These are phyloP conservation scores for Acheta domesticus DNA, from an alignment of 2,888 invertebrate species.

Conservation along the genomic window DNA sequence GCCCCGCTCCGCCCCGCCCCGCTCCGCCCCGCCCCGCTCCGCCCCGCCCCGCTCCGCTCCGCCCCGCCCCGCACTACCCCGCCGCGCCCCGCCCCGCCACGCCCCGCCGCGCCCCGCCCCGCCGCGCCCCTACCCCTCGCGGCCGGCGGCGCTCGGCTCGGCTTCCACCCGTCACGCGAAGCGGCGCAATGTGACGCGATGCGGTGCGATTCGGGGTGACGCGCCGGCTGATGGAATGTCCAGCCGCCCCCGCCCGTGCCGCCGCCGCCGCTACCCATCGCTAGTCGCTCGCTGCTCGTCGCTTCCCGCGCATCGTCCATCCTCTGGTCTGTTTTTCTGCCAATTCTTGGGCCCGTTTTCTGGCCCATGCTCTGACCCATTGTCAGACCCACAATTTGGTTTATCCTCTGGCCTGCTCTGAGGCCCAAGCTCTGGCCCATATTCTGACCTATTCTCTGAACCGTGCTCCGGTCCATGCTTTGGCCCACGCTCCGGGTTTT, in stretches of 20 bases:
- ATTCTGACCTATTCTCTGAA: too few species aligned
- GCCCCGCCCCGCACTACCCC: not conserved
- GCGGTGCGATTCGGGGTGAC: not conserved
- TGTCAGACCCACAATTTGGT: too few species aligned
- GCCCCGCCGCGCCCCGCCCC: not conserved
- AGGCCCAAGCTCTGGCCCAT: too few species aligned
- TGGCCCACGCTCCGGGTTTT: too few species aligned
- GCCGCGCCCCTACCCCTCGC: not conserved
- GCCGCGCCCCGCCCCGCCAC: not conserved
- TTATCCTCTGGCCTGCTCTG: too few species aligned
- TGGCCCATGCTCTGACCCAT: too few species aligned
- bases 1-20: too few species aligned
- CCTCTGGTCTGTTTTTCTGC: too few species aligned
- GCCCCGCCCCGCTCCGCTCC: not conserved
- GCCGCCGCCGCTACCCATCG: not conserved
- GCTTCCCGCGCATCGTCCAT: too few species aligned
- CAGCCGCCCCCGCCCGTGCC: not conserved
- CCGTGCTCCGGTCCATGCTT: too few species aligned
- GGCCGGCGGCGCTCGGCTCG: not conserved
- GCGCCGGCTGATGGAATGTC: not conserved
- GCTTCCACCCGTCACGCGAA: conserved; percentile 2
- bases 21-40: not conserved
- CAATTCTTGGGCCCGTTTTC: too few species aligned
- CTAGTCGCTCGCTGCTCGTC: too few species aligned
- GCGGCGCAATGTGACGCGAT: not conserved